These are phyloP conservation scores for Orientallactaga sibirica DNA, from an alignment of 2,797 vertebrate genomes.

Conservation along the genomic window DNA sequence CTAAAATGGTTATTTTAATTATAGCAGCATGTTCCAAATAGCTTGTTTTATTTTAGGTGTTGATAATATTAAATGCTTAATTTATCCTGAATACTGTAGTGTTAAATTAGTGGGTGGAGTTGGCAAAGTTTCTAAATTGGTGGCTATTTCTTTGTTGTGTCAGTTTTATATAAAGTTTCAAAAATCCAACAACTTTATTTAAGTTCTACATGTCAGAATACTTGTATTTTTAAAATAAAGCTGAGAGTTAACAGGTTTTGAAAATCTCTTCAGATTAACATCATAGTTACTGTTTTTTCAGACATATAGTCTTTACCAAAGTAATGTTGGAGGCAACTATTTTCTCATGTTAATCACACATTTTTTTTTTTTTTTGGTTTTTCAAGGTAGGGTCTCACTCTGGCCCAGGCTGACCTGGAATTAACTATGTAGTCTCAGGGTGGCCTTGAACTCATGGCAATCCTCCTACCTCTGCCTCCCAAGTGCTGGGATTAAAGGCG, in stretches of 20 bases:
- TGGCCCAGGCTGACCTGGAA: too few relatives aligned
- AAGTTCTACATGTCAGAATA: slow-evolving; percentile 50
- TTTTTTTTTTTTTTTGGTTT: too few relatives aligned
- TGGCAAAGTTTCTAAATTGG: not conserved
- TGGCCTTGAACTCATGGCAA: too few relatives aligned
- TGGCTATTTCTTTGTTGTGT: slow-evolving; percentile 39
- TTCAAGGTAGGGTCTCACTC: too few relatives aligned
- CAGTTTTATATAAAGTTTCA: slow-evolving; percentile 35
- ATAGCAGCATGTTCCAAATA: slow-evolving; percentile 31
- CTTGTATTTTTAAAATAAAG: slow-evolving; percentile 75
- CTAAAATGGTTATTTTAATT: not conserved
- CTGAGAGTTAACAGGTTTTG: slow-evolving; percentile 34
- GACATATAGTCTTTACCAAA: not conserved
- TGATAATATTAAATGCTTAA: not conserved
- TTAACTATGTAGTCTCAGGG: too few relatives aligned
- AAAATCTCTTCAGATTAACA: slow-evolving; percentile 38
- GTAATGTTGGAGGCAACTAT: not conserved
- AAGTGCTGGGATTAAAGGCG: too few relatives aligned
- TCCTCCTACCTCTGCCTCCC: too few relatives aligned
- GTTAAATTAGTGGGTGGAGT: not conserved
- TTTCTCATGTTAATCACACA: not conserved
- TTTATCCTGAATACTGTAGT: slow-evolving; percentile 29
- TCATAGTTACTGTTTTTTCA: not conserved
- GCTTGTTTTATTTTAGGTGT: slow-evolving; percentile 1
- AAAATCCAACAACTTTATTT: slow-evolving; percentile 27